Conservation (phyloP, 2,113 vertebrate genomes). For the Trachemys scripta region DNA sequence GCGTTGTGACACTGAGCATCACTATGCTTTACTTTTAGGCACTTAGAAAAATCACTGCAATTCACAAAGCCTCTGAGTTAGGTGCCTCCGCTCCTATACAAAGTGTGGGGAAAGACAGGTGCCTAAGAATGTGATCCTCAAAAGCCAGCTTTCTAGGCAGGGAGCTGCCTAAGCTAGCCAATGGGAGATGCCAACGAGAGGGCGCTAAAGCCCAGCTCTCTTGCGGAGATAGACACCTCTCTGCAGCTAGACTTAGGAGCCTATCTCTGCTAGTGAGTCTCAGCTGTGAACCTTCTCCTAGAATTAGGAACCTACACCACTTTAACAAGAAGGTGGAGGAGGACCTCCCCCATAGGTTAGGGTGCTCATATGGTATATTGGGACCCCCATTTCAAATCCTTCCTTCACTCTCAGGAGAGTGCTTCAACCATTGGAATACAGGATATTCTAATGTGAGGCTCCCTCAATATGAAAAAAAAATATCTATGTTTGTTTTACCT, state of each 20-base stretch:
- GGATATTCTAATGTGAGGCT: neutral
- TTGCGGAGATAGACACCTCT: no score
- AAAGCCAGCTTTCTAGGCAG: neutral
- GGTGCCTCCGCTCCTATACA: neutral
- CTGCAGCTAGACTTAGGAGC: no score
- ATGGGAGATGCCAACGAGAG: neutral
- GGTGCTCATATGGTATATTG: neutral
- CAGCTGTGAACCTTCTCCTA: neutral
- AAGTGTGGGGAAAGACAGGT: neutral
- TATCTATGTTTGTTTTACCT: neutral
- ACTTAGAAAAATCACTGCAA: neutral
- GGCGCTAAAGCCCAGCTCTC: neutral
- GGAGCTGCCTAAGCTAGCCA: neutral
- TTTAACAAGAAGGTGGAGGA: neutral
- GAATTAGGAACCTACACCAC: neutral
- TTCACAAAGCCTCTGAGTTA: neutral
- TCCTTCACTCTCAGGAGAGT: neutral
- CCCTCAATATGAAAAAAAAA: neutral
- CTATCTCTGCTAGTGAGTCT: neutral
- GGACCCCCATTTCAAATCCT: neutral
- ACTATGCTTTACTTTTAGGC: neutral
- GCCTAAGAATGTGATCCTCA: neutral
- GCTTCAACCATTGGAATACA: neutral
- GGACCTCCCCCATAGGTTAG: neutral
- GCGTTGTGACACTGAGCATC: neutral